A percentile compares a stretch with the other conserved stretches of the same genome.
These are phyloP conservation scores for Sarcophaga caerulescens DNA, from an alignment of 2,888 invertebrate species.

Conservation along the genomic window DNA sequence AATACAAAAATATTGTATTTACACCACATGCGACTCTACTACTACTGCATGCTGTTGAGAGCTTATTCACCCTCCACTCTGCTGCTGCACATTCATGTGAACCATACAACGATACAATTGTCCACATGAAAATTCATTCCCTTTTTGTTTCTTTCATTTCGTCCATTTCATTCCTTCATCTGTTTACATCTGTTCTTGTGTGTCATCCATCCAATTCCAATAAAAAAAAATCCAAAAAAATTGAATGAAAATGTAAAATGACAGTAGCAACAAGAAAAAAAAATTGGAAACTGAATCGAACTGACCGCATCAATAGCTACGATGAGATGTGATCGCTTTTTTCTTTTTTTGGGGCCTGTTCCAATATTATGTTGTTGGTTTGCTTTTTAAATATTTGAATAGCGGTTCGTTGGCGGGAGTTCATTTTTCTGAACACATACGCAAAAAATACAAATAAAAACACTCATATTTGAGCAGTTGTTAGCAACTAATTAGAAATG, in stretches of 20 bases:
- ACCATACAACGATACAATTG: slow-evolving; percentile 13
- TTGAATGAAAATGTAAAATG: slow-evolving; percentile 6
- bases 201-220: slow-evolving; percentile 4
- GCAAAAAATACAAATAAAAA: neutral
- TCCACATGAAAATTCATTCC: slow-evolving; percentile 6
- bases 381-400: neutral
- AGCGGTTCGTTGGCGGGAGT: neutral
- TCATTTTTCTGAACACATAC: slow-evolving; percentile 14
- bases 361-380: neutral
- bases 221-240: neutral
- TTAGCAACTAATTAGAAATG: neutral
- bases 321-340: slow-evolving; percentile 21
- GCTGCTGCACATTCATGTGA: slow-evolving; percentile 44
- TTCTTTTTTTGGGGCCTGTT: neutral
- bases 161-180: slow-evolving; percentile 22
- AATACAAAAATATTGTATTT: slow-evolving; percentile 42
- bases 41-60: slow-evolving; percentile 26
- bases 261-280: slow-evolving; percentile 3
- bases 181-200: slow-evolving; percentile 60
- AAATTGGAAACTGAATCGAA: slow-evolving; percentile 10
- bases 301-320: slow-evolving; percentile 59
- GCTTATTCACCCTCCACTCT: slow-evolving; percentile 16
- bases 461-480: neutral
- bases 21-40: neutral
- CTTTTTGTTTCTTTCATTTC: slow-evolving; percentile 11